phyloP scores from a whole-genome alignment of 2,888 invertebrate species.

The Sinelater perroti region DNA sequence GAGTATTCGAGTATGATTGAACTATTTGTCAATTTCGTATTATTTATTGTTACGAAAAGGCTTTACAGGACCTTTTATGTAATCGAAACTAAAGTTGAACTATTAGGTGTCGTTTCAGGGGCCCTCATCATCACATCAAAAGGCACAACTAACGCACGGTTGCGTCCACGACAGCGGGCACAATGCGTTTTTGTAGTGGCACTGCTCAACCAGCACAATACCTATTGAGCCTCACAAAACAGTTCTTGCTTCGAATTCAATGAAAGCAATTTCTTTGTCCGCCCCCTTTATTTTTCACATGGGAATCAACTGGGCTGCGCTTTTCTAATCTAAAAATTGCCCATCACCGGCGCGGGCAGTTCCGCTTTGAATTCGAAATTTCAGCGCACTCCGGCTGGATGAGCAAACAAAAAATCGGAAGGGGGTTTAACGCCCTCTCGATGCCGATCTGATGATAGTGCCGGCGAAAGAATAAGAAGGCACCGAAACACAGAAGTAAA shows the following conservation, averaged over 20 bases:
- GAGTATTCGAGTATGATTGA: too few relatives aligned
- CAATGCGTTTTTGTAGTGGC: conserved; percentile 24
- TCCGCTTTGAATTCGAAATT: conserved; percentile 10
- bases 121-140: too few relatives aligned
- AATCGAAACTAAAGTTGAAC: too few relatives aligned
- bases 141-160: too few relatives aligned
- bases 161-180: too few relatives aligned
- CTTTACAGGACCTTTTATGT: too few relatives aligned
- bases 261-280: conserved; percentile 28
- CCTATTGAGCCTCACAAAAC: conserved; percentile 26
- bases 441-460: conserved; percentile 9
- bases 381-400: too few relatives aligned
- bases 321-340: conserved; percentile 14
- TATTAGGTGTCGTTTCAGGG: too few relatives aligned
- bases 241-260: conserved; percentile 27
- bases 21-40: too few relatives aligned
- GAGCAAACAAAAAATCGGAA: too few relatives aligned
- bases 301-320: conserved; percentile 16
- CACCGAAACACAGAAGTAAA: conserved; percentile 35
- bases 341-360: neutral
- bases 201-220: conserved; percentile 23
- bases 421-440: neutral
- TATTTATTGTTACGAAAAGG: too few relatives aligned
- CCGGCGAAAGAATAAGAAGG: conserved; percentile 16
- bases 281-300: conserved; percentile 25